Evolutionary conservation across 2,797 vertebrate genomes (phyloP).

Genomic region (Catostomus latipinnis): DNA sequence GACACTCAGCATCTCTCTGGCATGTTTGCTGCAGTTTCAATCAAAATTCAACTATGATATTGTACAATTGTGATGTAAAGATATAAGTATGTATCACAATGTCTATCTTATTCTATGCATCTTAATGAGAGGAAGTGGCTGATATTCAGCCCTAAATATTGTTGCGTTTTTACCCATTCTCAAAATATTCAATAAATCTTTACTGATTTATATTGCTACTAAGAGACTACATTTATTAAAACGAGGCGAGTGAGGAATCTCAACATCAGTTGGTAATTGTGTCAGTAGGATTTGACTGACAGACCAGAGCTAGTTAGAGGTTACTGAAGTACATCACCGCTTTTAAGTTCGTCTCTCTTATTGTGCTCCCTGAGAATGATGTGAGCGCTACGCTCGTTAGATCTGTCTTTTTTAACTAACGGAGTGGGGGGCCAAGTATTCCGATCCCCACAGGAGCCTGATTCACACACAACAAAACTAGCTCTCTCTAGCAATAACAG

Average conservation of each 20-base stretch:
- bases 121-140: too few relatives aligned
- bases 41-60: too few relatives aligned
- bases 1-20: too few relatives aligned
- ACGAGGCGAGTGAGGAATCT: neutral
- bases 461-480: constrained; percentile 48
- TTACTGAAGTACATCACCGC: constrained; percentile 35
- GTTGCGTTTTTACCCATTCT: neutral
- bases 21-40: too few relatives aligned
- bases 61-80: too few relatives aligned
- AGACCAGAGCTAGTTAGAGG: constrained; percentile 25
- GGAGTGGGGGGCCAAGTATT: constrained; percentile 34
- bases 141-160: too few relatives aligned
- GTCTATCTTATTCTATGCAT: neutral
- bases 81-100: neutral
- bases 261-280: constrained; percentile 18
- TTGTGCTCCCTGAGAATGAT: constrained; percentile 6
- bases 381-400: constrained; percentile 23
- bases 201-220: neutral
- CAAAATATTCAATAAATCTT: neutral
- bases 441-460: constrained; percentile 32
- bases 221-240: constrained; percentile 4
- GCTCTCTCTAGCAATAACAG: constrained; percentile 47
- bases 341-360: constrained; percentile 22
- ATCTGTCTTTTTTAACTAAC: constrained; percentile 24
- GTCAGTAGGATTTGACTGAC: constrained; percentile 23